Evolutionary conservation across 2,888 invertebrate species (phyloP), one percentile per base, ranked within the genome.

Genomic region (Drosophila phalerata): DNA sequence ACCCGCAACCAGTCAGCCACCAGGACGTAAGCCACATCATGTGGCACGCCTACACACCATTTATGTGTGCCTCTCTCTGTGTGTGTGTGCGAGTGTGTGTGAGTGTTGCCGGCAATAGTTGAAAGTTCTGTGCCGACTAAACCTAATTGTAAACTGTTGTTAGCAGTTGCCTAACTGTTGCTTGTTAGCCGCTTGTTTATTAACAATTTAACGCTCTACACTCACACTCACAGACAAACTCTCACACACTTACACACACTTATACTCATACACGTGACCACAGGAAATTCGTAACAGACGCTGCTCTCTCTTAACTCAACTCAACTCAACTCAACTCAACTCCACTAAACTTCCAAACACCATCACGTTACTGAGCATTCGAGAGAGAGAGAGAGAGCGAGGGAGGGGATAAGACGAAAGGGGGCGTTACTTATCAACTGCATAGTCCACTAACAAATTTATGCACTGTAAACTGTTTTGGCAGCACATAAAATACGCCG

Each of bases 71-170:
- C 13, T 4, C 22, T 22, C 0, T 40, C 11, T 53, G 28, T 42
- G 17, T 48, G n/a, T 32, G 17, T 47, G 15, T 28, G 53, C 60
- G 28, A 45, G n/a, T 25, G 13, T 28, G n/a, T 47, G 30, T 47
- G n/a, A 45, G 57, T 64, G 53, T 77, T 69, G 83, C 70, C 83
- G 83, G 83, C 70, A 74, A 60, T 74, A 88, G 84, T 88, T 85
- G 81, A 88, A 88, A 85, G 88, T 82, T 77, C 57, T 71, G 42
- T 34, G 73, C 63, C 55, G 74, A 77, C 74, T 66, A 73, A 81
- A 78, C 79, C 79, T 89, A 90, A 89, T 90, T 89, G 86, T 79
- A 85, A 89, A 89, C 79, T 89, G 88, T 85, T 90, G 81, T 81
- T 88, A 77, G 88, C 81, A 77, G 75, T 80, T 77, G 78, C 75